Base-by-base conservation (phyloP, 2,797 vertebrate species). In the Catharus ustulatus region DNA sequence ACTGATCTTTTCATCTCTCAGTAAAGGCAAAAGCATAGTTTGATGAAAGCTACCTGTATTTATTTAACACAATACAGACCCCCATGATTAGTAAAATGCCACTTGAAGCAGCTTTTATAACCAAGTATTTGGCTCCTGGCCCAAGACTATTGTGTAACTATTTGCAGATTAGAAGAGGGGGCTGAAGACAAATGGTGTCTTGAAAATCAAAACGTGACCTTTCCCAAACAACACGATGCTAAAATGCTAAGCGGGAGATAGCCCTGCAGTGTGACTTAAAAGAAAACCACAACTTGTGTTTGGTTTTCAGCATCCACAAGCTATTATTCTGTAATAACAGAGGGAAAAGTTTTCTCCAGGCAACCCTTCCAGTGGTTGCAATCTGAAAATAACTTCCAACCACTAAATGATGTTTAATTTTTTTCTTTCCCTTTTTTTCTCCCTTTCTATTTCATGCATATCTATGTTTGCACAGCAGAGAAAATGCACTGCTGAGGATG, bases 301-400 rank as follows among this genome's bases (percentile, higher is more conserved):
- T 98, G 95, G 85, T 97, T 97, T 97, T 97, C 93, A 89, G 89
- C 71, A 94, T 97, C 95, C 97, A 97, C 95, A 97, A 96, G 91
- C 95, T 94, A 97, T 97, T 97, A 97, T 97, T 98, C 95, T 97
- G 76, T 97, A 98, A 98, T 97, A 97, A 97, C 96, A 96, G 96
- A 98, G 89, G 96, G 91, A 94, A 97, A 94, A 95, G 76, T 95
- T 98, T 97, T 97, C 97, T 98, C 94, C 95, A 96, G 87, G 87
- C 93, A 93, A 94, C 91, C 30, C 90, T 67, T 96, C 73, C 95
- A 95, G 96, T 96, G 97, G 97, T 87, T 98, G 94, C 87, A 96
- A 97, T 96, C 95, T 98, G 94, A 96, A 97, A 98, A 98, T 97
- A 97, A 94, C 97, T 97, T 96, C 90, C 91, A 97, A 97, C 97